These are phyloP conservation scores for Brachyhypopomus occidentalis DNA, from an alignment of 2,113 vertebrate genomes.

Conservation along the genomic window DNA sequence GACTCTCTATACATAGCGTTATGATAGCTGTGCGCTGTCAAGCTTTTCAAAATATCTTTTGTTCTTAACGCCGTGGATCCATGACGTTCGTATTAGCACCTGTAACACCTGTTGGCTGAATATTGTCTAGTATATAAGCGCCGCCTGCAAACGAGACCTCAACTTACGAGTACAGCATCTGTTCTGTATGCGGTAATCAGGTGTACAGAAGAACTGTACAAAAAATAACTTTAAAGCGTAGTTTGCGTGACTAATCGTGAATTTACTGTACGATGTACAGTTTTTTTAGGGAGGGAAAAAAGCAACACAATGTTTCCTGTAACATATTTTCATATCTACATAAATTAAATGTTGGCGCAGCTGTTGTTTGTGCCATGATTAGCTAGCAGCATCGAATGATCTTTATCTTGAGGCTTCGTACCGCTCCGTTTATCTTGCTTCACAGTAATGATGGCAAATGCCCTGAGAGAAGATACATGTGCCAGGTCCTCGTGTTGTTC, in stretches of 20 bases:
- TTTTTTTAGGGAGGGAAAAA: not conserved
- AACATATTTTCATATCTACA: not conserved
- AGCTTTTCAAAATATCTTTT: too few species aligned
- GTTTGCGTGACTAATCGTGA: not conserved
- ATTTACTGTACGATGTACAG: not conserved
- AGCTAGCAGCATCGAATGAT: not conserved
- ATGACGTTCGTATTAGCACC: too few species aligned
- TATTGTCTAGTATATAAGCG: not conserved
- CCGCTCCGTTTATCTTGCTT: not conserved
- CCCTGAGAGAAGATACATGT: not conserved
- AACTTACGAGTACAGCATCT: not conserved
- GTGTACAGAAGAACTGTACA: not conserved
- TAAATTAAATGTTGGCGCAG: constrained; percentile 2
- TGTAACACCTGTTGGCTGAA: too few species aligned
- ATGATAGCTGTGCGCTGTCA: too few species aligned
- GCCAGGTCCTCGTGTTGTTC: not conserved
- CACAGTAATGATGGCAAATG: not conserved
- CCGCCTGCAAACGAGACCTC: not conserved
- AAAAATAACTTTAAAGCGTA: not conserved
- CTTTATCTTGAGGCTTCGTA: constrained; percentile 16
- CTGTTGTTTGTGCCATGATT: constrained; percentile 9
- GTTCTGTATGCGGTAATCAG: not conserved
- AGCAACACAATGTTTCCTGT: not conserved
- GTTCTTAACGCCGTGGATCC: too few species aligned
- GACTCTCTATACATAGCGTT: too few species aligned